phyloP scores from a whole-genome alignment of 1,140 invertebrate genomes.

The Halesus radiatus region DNA sequence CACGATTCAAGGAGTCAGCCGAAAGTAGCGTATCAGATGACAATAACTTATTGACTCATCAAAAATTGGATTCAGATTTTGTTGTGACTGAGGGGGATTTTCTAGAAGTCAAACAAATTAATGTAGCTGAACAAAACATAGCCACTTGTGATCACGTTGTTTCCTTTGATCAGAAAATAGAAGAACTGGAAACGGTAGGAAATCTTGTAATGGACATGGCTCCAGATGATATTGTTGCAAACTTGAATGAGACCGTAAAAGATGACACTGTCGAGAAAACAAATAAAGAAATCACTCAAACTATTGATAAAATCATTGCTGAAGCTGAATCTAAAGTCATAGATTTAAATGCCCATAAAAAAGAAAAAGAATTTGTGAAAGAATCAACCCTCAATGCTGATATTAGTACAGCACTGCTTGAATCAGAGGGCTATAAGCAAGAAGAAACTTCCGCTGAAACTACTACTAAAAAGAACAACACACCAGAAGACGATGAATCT shows the following conservation, averaged over 20 bases:
- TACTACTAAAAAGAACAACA: neutral
- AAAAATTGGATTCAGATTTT: too few relatives aligned
- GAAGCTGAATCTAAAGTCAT: neutral
- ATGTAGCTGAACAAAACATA: neutral
- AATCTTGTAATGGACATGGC: neutral
- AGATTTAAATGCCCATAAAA: neutral
- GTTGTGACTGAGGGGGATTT: too few relatives aligned
- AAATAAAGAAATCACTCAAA: slow-evolving; percentile 1
- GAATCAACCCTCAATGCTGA: neutral
- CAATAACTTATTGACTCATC: too few relatives aligned
- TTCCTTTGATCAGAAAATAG: neutral
- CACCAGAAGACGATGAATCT: neutral
- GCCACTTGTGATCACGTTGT: neutral
- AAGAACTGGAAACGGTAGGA: neutral
- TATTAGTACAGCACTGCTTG: neutral
- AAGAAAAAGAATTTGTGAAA: neutral
- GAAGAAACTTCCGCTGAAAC: neutral
- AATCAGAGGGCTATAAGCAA: neutral
- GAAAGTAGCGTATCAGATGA: slow-evolving; percentile 7
- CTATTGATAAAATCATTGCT: neutral
- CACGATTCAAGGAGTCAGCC: neutral
- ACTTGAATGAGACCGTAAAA: neutral
- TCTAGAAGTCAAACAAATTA: neutral
- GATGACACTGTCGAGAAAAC: neutral
- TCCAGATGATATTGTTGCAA: neutral